Base-by-base conservation (phyloP, 2,797 vertebrate genomes). In the Gallinago solitaria region DNA sequence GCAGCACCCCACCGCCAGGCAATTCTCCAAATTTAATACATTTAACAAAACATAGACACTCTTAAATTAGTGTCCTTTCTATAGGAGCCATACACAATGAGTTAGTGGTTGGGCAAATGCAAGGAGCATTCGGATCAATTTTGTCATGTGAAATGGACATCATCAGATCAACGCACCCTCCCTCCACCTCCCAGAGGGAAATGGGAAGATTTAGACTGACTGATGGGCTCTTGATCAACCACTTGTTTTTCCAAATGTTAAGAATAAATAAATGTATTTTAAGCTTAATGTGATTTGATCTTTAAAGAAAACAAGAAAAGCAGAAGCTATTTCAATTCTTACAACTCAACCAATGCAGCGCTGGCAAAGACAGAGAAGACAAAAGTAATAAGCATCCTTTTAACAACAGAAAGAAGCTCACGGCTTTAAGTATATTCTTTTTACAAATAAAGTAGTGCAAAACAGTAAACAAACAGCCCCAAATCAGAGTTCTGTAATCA, bases 241-340 rank as follows among this genome's bases (percentile, higher is more conserved):
- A 1, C 48, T 63, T 65, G 3, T 30, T 93, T 73, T 87, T 37
- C 24, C 30, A 65, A 30, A 89, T 41, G 32, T 86, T 59, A 87
- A 54, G 65, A 88, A 64, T 39, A 93, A 83, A 85, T 75, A 69
- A 79, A 63, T 9, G 5, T 56, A 73, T 77, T 86, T 74, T 73
- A 86, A 43, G 10, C 8, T 53, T 82, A 71, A 78, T 15, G 20
- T 1, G 2, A 86, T 45, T 47, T 45, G 30, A 3, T 60, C 47
- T 84, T 86, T 75, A 83, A 83, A 83, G 53, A 41, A 85, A 89
- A 41, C 89, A 74, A n/a, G 6, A 54, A 78, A 86, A 74, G 6
- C 13, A 59, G n/a, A 45, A 75, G 5, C 7, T 51, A 41, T 45
- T 85, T 78, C 50, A 89, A 68, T 78, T 83, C 69, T 70, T 74